phyloP scores from a whole-genome alignment of 1,140 invertebrate species.

The Anoplophora glabripennis region DNA sequence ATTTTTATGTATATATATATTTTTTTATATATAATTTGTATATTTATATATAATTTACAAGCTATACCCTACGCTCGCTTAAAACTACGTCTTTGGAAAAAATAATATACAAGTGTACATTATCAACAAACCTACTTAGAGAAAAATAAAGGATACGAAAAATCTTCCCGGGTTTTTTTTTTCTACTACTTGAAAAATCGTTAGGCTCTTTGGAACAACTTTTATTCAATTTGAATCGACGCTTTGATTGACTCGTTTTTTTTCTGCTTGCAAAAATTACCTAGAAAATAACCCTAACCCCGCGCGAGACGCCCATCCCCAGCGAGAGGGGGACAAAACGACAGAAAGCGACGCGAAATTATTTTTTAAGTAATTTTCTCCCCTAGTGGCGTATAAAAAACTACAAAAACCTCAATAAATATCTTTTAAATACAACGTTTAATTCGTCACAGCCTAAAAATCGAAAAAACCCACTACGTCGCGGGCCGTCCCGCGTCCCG shows the following conservation, averaged over 20 bases:
- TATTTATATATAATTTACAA: conserved; percentile 15
- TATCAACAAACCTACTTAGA: neutral
- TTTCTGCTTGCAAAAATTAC: neutral
- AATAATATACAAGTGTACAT: neutral
- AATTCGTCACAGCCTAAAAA: conserved; percentile 21
- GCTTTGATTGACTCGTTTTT: conserved; percentile 12
- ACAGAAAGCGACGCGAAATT: too few relatives aligned
- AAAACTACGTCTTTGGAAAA: conserved; percentile 4
- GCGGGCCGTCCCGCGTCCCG: neutral
- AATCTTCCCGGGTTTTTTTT: neutral
- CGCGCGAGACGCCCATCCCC: too few relatives aligned
- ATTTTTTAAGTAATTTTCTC: too few relatives aligned
- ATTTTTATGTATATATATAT: conserved; percentile 8
- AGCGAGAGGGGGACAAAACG: too few relatives aligned
- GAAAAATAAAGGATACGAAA: neutral
- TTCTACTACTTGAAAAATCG: conserved; percentile 2
- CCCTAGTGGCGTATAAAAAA: conserved; percentile 9
- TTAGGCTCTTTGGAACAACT: conserved; percentile 18
- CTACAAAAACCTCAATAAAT: conserved; percentile 17
- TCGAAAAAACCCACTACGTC: conserved; percentile 15
- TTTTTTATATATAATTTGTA: neutral
- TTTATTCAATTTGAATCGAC: conserved; percentile 14
- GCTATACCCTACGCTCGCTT: neutral
- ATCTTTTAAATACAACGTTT: conserved; percentile 7
- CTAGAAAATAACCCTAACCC: neutral